Conservation (phyloP, 2,888 invertebrate genomes). For the Villa cingulata region DNA sequence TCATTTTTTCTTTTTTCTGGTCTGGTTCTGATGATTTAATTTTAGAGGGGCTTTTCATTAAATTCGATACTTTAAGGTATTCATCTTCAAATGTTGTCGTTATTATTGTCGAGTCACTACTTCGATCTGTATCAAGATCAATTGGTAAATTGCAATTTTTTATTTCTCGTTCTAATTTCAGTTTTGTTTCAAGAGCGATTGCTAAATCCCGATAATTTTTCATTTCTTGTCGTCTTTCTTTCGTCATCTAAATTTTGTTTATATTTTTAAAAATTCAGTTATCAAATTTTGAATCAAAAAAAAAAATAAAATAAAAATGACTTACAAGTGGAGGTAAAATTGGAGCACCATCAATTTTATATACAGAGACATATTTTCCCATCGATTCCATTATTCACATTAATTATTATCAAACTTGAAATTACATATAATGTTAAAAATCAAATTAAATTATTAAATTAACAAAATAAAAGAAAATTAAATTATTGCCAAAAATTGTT, state of each 20-base stretch:
- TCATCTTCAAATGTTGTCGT: constrained; percentile 8
- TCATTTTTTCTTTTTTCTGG: background rate
- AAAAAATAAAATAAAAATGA: background rate
- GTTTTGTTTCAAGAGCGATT: constrained; percentile 19
- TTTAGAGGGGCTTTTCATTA: constrained; percentile 3
- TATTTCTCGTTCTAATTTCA: constrained; percentile 2
- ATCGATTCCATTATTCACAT: background rate
- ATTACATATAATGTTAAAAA: too few relatives aligned
- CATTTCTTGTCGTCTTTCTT: constrained; percentile 24
- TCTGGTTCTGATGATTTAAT: too few relatives aligned
- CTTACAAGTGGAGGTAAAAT: constrained; percentile 32
- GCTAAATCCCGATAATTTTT: constrained; percentile 23
- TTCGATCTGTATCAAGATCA: background rate
- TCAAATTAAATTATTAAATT: too few relatives aligned
- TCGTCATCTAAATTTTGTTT: constrained; percentile 28
- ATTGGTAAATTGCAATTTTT: background rate
- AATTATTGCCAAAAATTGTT: too few relatives aligned
- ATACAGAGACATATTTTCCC: constrained; percentile 21
- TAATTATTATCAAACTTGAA: background rate
- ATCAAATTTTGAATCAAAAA: background rate
- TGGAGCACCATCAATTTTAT: constrained; percentile 31
- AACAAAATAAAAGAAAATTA: too few relatives aligned
- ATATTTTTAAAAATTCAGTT: background rate
- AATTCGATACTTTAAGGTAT: constrained; percentile 12
- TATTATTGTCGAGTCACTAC: background rate